Conservation (phyloP, 2,113 vertebrate species). For the Echinops telfairi region DNA sequence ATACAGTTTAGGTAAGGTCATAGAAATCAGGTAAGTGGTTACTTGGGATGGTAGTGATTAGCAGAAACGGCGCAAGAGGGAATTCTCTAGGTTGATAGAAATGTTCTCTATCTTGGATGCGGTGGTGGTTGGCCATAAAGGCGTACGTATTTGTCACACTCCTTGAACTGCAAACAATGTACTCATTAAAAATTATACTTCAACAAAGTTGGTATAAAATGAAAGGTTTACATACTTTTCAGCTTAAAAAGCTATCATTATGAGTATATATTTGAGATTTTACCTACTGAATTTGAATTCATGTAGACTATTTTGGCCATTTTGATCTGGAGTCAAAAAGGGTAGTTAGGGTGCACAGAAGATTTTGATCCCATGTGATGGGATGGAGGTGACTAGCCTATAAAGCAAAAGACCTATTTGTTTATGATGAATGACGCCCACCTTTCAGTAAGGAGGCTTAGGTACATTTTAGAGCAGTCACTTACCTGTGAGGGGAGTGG, state of each 20-base stretch:
- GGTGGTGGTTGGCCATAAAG: neutral
- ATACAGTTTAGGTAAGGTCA: neutral
- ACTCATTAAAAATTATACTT: neutral
- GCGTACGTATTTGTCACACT: neutral
- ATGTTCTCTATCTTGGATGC: neutral
- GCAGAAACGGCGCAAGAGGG: neutral
- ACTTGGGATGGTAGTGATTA: neutral
- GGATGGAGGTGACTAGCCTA: neutral
- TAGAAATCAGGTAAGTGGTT: neutral
- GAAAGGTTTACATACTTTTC: neutral
- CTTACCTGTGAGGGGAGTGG: neutral
- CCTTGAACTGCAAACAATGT: neutral
- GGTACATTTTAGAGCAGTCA: too few species aligned
- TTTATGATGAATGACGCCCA: neutral
- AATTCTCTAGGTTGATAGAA: neutral
- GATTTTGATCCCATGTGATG: neutral
- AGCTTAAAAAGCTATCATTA: slow-evolving; percentile 23
- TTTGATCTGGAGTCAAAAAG: neutral
- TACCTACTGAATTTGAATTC: neutral
- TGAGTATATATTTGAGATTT: slow-evolving; percentile 21
- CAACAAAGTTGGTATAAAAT: slow-evolving; percentile 10
- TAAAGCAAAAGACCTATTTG: neutral
- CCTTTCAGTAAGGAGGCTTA: too few species aligned
- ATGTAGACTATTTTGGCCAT: slow-evolving; percentile 1
- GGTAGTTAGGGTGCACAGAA: neutral